phyloP scores from a whole-genome alignment of 1,140 invertebrate species.

The Meloidogyne floridensis region DNA sequence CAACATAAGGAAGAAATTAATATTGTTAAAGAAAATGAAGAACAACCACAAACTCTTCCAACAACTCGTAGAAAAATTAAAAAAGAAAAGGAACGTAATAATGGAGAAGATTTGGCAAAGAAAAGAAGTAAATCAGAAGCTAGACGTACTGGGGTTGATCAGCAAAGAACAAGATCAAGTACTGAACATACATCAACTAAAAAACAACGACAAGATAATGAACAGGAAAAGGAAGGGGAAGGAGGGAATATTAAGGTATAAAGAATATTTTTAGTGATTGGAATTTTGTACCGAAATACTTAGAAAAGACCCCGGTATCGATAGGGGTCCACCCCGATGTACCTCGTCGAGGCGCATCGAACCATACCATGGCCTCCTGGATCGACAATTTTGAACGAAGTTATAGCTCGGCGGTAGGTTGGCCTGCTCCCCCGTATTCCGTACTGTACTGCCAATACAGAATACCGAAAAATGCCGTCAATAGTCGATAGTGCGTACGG shows the following conservation, averaged over 20 bases:
- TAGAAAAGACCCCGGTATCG: no score
- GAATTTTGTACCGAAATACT: no score
- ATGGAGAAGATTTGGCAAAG: constrained; percentile 8
- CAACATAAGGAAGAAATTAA: neutral
- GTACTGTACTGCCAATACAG: no score
- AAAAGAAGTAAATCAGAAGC: constrained; percentile 32
- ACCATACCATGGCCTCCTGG: no score
- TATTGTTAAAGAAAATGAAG: constrained; percentile 14
- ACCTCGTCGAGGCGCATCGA: no score
- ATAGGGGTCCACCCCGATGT: no score
- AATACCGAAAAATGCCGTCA: no score
- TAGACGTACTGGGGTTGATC: neutral
- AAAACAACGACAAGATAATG: constrained; percentile 16
- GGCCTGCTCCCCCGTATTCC: no score
- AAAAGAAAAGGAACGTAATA: constrained; percentile 24
- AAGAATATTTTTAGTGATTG: no score
- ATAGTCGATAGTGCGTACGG: no score
- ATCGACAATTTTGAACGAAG: no score
- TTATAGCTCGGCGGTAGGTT: no score
- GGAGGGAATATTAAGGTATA: neutral
- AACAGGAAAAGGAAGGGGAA: neutral
- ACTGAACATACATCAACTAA: constrained; percentile 32
- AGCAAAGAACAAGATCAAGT: constrained; percentile 22
- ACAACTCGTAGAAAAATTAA: constrained; percentile 25
- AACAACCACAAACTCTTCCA: neutral